Base-by-base conservation (phyloP, 23 tunicate species). In the Trididemnum miniatum region DNA sequence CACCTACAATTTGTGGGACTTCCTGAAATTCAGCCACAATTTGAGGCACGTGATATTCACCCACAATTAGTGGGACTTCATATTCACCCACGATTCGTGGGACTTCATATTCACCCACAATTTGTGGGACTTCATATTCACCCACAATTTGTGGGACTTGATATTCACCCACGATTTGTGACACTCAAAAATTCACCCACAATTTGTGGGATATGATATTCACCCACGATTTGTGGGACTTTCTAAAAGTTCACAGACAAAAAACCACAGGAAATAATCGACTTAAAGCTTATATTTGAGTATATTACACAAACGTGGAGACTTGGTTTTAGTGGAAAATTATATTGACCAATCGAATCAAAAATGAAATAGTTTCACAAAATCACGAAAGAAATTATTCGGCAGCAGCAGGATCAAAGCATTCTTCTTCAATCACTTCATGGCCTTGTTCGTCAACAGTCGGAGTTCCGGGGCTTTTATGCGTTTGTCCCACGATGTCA, bases 381-480 rank as follows among this genome's bases (percentile, higher is more conserved):
- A 49, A 18, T 18, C 57, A 9, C 12, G 18, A 9, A 49, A 49
- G 57, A 49, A 49, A 49, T 49, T 9, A 49, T 49, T 49, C 12
- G 12, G 18, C 12, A 9, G 12, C 18, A 9, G 57, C 57, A 12
- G 57, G 12, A 18, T 9, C 57, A 12, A 49, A 49, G 18, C 57
- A 49, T 9, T 44, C 81, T 9, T 9, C 18, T 65, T 81, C 66
- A 0, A 25, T 25, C n/a, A 28, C 37, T 2, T 69, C 12, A 7
- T 9, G 9, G n/a, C 37, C 76, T 7, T 81, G 62, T 39, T 81
- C 84, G 35, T 81, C 84, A 25, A 25, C 24, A 9, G 84, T 81
- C 0, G 84, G 84, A 12, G 84, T 81, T 18, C 84, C 84, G 33
- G 84, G 84, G 60, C 84, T 81, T 44, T 15, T 44, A 44, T 9